Evolutionary conservation across 2,113 vertebrate genomes (phyloP).

Genomic region (Theristicus caerulescens): DNA sequence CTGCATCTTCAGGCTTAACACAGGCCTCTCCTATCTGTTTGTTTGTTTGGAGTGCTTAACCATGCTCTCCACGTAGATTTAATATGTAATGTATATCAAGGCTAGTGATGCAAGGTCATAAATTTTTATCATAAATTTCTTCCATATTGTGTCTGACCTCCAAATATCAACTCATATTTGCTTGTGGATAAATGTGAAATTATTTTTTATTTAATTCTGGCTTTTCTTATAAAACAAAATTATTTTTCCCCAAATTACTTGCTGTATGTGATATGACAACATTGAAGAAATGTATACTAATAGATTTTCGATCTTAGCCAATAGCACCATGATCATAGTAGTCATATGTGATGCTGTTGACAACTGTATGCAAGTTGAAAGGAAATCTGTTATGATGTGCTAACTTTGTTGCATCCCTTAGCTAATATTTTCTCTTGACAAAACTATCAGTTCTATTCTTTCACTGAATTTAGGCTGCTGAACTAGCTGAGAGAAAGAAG

Average conservation of each 20-base stretch:
- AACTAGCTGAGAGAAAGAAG: slow-evolving; percentile 66
- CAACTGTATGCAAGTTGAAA: neutral
- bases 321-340: neutral
- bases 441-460: neutral
- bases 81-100: neutral
- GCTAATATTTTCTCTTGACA: neutral
- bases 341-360: neutral
- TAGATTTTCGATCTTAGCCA: neutral
- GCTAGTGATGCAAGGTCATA: neutral
- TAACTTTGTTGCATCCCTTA: neutral
- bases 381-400: neutral
- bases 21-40: neutral
- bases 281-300: neutral
- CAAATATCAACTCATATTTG: neutral
- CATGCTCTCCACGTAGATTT: neutral
- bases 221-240: neutral
- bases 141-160: neutral
- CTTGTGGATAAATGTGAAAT: neutral
- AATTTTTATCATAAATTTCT: neutral
- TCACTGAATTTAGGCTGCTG: slow-evolving; percentile 59
- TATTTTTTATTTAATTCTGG: neutral
- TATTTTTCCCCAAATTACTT: neutral
- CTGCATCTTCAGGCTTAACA: neutral
- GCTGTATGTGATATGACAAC: neutral
- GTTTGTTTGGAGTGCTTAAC: neutral